These are phyloP conservation scores for Drosophila bunnanda DNA, from an alignment of 2,888 invertebrate species.

Conservation along the genomic window DNA sequence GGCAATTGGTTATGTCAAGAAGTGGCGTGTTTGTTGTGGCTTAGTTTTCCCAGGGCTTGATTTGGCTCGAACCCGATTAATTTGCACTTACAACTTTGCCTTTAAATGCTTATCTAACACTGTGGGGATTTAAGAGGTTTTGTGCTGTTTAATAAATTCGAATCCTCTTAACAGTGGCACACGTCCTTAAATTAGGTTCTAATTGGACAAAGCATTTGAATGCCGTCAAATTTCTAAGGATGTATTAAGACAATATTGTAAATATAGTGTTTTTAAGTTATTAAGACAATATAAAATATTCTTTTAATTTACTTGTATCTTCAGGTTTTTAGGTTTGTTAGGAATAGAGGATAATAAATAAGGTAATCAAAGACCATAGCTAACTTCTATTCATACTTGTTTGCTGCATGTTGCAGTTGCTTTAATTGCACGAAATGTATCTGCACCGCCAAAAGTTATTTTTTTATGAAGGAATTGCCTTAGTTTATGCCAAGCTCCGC, in stretches of 20 bases:
- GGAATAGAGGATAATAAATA: too few relatives aligned
- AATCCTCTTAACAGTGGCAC: constrained; percentile 6
- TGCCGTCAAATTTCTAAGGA: too few relatives aligned
- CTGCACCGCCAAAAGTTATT: background rate
- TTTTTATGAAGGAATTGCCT: background rate
- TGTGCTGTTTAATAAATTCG: constrained; percentile 13
- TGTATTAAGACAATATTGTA: background rate
- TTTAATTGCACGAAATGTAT: constrained; percentile 9
- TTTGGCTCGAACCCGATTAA: constrained; percentile 37
- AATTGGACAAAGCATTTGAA: background rate
- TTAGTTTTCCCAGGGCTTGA: constrained; percentile 27
- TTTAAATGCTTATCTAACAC: constrained; percentile 12
- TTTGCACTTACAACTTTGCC: constrained; percentile 33
- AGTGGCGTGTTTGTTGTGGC: constrained; percentile 40
- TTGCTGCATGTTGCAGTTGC: background rate
- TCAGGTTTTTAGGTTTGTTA: too few relatives aligned
- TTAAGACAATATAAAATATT: too few relatives aligned
- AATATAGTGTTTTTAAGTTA: too few relatives aligned
- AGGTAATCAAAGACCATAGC: background rate
- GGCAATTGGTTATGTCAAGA: constrained; percentile 35
- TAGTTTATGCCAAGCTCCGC: constrained; percentile 2
- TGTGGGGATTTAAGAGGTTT: background rate
- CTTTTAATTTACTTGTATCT: too few relatives aligned
- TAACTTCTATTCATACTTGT: background rate
- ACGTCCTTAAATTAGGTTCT: background rate